Percentiles rank a stretch among this genome's conserved stretches.
Evolutionary conservation across 1,140 invertebrate genomes (phyloP).

Genomic region (Rhynchophorus ferrugineus): DNA sequence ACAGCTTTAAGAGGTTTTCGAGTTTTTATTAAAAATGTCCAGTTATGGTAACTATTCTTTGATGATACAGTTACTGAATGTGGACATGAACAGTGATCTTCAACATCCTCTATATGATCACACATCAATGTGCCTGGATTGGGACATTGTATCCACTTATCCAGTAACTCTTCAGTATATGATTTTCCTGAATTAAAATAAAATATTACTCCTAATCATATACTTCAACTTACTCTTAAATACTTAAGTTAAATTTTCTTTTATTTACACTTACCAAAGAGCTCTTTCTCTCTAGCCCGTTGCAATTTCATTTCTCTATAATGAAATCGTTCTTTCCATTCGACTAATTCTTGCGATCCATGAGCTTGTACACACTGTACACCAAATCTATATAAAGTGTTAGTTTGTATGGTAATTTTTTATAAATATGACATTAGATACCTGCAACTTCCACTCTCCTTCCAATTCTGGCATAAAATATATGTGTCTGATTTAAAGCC

Average conservation of each 20-base stretch:
- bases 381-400: slow-evolving; percentile 45
- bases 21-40: slow-evolving; percentile 58
- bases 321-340: slow-evolving; percentile 68
- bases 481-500: slow-evolving; percentile 52
- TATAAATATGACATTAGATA: slow-evolving; percentile 1
- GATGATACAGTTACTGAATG: slow-evolving; percentile 56
- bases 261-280: slow-evolving; percentile 51
- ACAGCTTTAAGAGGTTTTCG: slow-evolving; percentile 49
- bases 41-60: slow-evolving; percentile 58
- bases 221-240: too few relatives aligned
- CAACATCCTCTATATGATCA: slow-evolving; percentile 52
- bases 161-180: slow-evolving; percentile 56
- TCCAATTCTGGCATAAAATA: slow-evolving; percentile 50
- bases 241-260: too few relatives aligned
- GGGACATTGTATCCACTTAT: slow-evolving; percentile 53
- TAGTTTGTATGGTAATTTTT: background rate
- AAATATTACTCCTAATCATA: too few relatives aligned
- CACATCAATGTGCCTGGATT: slow-evolving; percentile 51
- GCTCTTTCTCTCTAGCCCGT: slow-evolving; percentile 56
- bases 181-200: slow-evolving; percentile 34
- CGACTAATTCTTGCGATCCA: slow-evolving; percentile 59
- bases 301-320: slow-evolving; percentile 56
- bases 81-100: slow-evolving; percentile 53
- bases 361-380: slow-evolving; percentile 71
- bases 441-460: slow-evolving; percentile 47